These are phyloP conservation scores for Epinephelus moara DNA, from an alignment of 2,113 vertebrate genomes.

Conservation along the genomic window DNA sequence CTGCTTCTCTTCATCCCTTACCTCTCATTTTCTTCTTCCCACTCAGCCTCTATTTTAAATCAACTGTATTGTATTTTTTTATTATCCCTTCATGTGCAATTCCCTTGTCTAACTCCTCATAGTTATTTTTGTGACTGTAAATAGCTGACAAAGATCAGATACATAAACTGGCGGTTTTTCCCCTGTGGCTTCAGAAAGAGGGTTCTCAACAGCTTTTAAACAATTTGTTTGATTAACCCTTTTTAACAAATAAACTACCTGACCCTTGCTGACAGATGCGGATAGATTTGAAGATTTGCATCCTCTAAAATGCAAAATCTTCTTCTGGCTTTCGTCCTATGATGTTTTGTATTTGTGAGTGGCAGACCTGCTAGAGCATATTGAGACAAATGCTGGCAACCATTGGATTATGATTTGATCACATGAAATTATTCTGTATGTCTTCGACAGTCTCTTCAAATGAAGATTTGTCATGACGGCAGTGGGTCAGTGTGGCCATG, in stretches of 20 bases:
- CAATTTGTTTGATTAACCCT: slow-evolving; percentile 17
- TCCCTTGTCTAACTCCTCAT: slow-evolving; percentile 7
- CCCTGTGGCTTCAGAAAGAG: background rate
- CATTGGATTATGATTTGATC: slow-evolving; percentile 37
- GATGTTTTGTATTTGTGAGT: slow-evolving; percentile 18
- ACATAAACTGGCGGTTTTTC: background rate
- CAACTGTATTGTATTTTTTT: background rate
- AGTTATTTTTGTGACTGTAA: slow-evolving; percentile 33
- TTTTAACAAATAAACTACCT: slow-evolving; percentile 33
- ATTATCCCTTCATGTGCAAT: background rate
- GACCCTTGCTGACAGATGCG: slow-evolving; percentile 26
- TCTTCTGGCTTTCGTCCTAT: background rate
- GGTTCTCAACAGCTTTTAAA: slow-evolving; percentile 12
- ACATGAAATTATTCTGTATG: slow-evolving; percentile 20
- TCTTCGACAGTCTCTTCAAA: slow-evolving; percentile 27
- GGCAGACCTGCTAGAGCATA: slow-evolving; percentile 6
- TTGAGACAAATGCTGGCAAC: background rate
- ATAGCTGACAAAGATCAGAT: slow-evolving; percentile 20
- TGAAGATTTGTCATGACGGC: slow-evolving; percentile 16
- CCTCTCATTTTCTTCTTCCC: background rate
- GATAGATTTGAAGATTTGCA: background rate
- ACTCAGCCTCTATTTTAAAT: slow-evolving; percentile 5
- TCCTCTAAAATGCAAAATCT: slow-evolving; percentile 20
- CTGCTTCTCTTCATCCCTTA: background rate
- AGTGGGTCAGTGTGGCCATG: slow-evolving; percentile 5